Evolutionary conservation across 2,797 vertebrate genomes (phyloP), one percentile per base, ranked within the genome.

Genomic region (Argya squamiceps): DNA sequence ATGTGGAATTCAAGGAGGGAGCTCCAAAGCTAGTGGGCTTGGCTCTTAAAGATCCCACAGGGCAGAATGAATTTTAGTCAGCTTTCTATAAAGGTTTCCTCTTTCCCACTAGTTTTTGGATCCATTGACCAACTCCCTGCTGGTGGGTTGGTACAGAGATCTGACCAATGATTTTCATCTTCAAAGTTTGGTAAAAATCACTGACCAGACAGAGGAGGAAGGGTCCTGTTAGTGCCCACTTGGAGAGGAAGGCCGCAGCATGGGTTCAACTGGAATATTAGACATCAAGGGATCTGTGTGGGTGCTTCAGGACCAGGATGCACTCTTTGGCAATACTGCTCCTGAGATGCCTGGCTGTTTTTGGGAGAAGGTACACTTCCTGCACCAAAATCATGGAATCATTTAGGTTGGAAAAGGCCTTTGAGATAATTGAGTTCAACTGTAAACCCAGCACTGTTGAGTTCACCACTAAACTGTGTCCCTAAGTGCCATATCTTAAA

Each of bases 1-100:
- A 91, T 89, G 74, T 93, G 84, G 93, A 92, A 89, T 94, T 96
- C 71, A 91, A 78, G 78, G 64, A 93, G 26, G 20, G 36, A 64
- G 44, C 49, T 94, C 77, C 39, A 92, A 91, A 94, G 68, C 34
- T 77, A 70, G 49, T 88, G 49, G n/a, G 24, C 64, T 93, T 91
- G 83, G 76, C 83, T 93, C n/a, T 37, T 75, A n/a, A 88, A 89
- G 50, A 55, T 80, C 68, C 36, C 71, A 52, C 41, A 44, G 34
- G 73, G 80, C 65, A 18, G 39, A 92, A 71, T 71, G 58, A 27
- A 62, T 88, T 95, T 95, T 85, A 83, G 49, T 43, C 58, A 53
- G 71, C 53, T 88, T 96, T 84, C 46, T 92, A 0, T 60, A 89
- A 86, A 91, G 76, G 37, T 80, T 85, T 94, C 91, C 64, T 29